These are phyloP conservation scores for Megaceryle torquata DNA, from an alignment of 2,113 vertebrate genomes.

Conservation along the genomic window DNA sequence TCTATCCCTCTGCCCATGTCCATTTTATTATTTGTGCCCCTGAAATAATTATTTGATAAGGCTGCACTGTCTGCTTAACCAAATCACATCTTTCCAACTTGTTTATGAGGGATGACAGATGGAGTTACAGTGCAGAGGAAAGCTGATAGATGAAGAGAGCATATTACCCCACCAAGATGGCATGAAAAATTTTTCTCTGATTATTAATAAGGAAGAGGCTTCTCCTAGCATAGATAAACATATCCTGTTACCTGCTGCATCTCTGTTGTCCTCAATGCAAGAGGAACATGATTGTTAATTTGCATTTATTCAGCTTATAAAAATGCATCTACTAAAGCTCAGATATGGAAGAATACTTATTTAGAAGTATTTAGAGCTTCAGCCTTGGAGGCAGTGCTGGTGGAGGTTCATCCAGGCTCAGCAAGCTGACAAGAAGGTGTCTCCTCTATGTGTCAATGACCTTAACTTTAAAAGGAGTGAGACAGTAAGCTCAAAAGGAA, in stretches of 20 bases:
- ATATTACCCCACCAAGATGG: not conserved
- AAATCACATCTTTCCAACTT: not conserved
- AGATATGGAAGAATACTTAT: not conserved
- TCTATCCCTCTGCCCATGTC: not conserved
- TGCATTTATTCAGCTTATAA: not conserved
- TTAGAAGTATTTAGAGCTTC: not conserved
- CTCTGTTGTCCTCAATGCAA: not conserved
- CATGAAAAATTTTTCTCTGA: not conserved
- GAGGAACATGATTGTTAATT: not conserved
- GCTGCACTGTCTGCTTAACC: not conserved
- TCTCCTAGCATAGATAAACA: not conserved
- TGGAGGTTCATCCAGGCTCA: no score
- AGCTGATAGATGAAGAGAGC: not conserved
- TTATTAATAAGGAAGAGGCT: not conserved
- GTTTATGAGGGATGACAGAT: not conserved
- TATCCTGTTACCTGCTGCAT: fast-evolving
- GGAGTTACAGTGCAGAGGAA: not conserved
- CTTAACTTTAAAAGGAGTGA: no score
- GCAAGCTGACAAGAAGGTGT: no score
- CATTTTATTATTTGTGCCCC: not conserved
- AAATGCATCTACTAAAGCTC: not conserved
- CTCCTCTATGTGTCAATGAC: no score
- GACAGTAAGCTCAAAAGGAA: not conserved
- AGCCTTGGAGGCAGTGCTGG: no score
- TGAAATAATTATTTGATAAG: not conserved